A percentile compares a stretch with the other conserved stretches of the same genome.
Evolutionary conservation across 2,113 vertebrate genomes (phyloP).

Genomic region (Dolichotis patagonum): DNA sequence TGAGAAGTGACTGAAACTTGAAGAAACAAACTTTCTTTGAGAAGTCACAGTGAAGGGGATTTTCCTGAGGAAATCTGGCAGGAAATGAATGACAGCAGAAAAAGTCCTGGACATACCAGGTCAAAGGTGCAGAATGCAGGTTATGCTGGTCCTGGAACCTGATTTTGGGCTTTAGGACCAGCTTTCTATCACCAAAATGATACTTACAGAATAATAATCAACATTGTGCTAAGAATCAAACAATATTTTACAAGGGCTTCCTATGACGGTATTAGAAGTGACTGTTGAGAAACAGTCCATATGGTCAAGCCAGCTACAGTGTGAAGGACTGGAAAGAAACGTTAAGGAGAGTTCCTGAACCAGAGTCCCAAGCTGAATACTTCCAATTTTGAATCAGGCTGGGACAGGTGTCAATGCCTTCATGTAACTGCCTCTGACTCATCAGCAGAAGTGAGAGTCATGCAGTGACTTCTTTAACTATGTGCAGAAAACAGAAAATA

Average conservation of each 20-base stretch:
- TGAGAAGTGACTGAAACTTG: neutral
- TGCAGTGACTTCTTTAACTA: neutral
- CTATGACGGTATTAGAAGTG: neutral
- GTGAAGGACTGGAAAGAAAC: neutral
- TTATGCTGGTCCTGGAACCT: neutral
- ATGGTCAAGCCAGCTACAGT: neutral
- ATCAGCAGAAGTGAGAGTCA: neutral
- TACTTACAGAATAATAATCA: neutral
- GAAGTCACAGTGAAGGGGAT: neutral
- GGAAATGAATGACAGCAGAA: neutral
- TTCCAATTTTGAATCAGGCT: neutral
- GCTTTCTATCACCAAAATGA: neutral
- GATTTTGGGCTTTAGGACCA: neutral
- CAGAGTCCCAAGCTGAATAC: neutral
- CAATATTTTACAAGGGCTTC: neutral
- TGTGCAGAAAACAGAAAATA: neutral
- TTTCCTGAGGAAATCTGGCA: neutral
- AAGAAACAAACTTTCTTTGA: slow-evolving; percentile 13
- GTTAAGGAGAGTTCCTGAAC: neutral
- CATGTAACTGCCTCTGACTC: neutral
- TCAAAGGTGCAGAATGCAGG: neutral
- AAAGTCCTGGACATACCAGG: neutral
- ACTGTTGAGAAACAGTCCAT: neutral
- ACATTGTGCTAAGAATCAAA: neutral
- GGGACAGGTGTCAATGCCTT: neutral